A percentile compares a stretch with the other conserved stretches of the same genome.
Conservation (phyloP, 1,140 invertebrate species). For the Drosophila truncata region DNA sequence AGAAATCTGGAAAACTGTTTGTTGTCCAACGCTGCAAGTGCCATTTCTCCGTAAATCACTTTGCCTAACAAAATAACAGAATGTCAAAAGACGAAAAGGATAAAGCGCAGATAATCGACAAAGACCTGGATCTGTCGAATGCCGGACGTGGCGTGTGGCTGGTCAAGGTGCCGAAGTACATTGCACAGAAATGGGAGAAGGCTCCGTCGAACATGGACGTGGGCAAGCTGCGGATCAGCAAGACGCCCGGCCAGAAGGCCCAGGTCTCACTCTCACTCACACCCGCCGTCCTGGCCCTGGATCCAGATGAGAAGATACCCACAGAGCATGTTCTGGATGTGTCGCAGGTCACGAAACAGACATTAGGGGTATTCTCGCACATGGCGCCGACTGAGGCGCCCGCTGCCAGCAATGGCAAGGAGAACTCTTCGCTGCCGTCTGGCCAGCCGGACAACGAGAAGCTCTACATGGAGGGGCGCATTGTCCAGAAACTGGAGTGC, state of each 20-base stretch:
- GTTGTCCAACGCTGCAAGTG: no score
- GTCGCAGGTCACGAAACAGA: constrained; percentile 94
- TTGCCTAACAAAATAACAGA: constrained; percentile 6
- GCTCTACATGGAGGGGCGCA: constrained; percentile 95
- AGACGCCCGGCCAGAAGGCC: constrained; percentile 86
- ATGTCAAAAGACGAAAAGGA: constrained; percentile 84
- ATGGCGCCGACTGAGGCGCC: constrained; percentile 85
- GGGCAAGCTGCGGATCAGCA: constrained; percentile 87
- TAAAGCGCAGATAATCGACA: constrained; percentile 86
- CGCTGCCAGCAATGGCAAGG: constrained; percentile 80
- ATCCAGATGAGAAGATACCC: constrained; percentile 83
- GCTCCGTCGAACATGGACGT: constrained; percentile 90
- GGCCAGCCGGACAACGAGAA: constrained; percentile 93
- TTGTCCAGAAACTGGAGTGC: constrained; percentile 97
- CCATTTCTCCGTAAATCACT: not conserved
- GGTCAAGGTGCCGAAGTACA: constrained; percentile 98
- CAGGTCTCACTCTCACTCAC: constrained; percentile 87
- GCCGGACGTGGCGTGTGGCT: constrained; percentile 96
- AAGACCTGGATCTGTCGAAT: constrained; percentile 94
- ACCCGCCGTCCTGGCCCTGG: constrained; percentile 84
- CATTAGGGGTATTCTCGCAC: constrained; percentile 95
- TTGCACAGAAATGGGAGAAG: constrained; percentile 93
- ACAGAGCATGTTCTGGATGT: constrained; percentile 95
- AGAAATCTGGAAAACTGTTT: no score
- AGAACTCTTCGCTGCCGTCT: constrained; percentile 81